These are phyloP conservation scores for Pogoniulus pusillus DNA, from an alignment of 2,797 vertebrate genomes.

Conservation along the genomic window DNA sequence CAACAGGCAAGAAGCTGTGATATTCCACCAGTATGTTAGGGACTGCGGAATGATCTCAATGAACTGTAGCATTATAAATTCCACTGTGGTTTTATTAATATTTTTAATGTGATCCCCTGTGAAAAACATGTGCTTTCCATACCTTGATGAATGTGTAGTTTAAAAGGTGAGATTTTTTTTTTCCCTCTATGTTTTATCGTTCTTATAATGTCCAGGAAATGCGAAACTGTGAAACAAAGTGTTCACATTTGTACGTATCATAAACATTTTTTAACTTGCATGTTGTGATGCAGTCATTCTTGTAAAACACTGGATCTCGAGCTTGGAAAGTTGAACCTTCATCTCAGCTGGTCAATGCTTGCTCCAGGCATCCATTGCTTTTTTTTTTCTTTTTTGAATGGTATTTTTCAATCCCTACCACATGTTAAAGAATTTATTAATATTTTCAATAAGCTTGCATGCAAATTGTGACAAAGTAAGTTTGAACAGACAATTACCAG, in stretches of 20 bases:
- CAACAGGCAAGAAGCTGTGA: slow-evolving; percentile 45
- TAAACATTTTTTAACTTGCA: slow-evolving; percentile 27
- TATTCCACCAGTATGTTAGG: slow-evolving; percentile 15
- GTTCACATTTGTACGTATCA: slow-evolving; percentile 50
- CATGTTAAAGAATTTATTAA: background rate
- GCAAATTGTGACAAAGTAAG: background rate
- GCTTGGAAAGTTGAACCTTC: background rate
- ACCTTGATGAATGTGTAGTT: slow-evolving; percentile 58
- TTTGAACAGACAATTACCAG: background rate
- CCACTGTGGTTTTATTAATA: slow-evolving; percentile 70
- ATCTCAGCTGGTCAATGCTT: background rate
- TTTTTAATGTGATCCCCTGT: slow-evolving; percentile 69
- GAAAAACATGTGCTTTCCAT: slow-evolving; percentile 76
- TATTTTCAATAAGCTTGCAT: background rate
- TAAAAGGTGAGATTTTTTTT: background rate
- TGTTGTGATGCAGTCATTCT: background rate
- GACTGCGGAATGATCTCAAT: slow-evolving; percentile 49
- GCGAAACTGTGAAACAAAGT: slow-evolving; percentile 35
- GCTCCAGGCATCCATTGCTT: background rate
- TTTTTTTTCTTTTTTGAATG: background rate
- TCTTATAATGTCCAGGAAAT: slow-evolving; percentile 50
- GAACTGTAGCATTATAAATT: slow-evolving; percentile 68
- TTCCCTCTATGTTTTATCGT: slow-evolving; percentile 1
- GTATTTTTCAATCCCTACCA: background rate
- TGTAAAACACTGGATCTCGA: background rate